Evolutionary conservation across 30 jellyfish, hydroid and myxozoan species (phyloP).

Genomic region (Pseudorhiza aurosa): DNA sequence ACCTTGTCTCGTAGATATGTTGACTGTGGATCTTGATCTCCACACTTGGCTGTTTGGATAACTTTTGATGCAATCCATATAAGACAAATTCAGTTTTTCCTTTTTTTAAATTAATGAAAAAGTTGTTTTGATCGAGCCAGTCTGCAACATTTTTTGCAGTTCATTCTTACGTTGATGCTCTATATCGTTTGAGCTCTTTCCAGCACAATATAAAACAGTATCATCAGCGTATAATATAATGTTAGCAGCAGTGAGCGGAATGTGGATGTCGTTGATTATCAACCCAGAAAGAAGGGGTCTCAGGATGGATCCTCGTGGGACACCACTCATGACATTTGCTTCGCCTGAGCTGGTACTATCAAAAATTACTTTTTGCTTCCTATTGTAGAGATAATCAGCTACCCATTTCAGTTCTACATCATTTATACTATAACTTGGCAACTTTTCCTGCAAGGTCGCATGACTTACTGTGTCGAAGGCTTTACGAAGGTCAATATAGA

Average conservation of each 20-base stretch:
- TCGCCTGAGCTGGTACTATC: conserved; percentile 28
- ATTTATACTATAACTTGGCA: conserved; percentile 35
- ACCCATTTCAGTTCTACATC: conserved; percentile 39
- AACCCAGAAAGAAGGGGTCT: conserved; percentile 47
- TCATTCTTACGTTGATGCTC: conserved; percentile 1
- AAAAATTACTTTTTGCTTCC: conserved; percentile 35
- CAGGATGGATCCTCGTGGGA: conserved; percentile 26
- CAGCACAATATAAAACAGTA: conserved; percentile 39
- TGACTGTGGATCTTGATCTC: no score
- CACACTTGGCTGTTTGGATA: no score
- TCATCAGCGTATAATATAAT: conserved; percentile 7
- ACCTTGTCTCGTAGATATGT: no score
- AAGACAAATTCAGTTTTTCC: no score
- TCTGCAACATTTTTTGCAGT: conserved; percentile 32
- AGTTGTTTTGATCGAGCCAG: no score
- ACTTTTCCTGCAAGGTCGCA: conserved; percentile 43
- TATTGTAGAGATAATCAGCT: conserved; percentile 42
- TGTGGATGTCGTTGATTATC: conserved; percentile 19
- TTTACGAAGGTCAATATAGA: conserved; percentile 58
- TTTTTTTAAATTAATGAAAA: no score
- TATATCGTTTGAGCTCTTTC: not conserved
- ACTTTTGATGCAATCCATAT: no score
- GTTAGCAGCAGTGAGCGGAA: conserved; percentile 58
- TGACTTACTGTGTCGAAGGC: conserved; percentile 57
- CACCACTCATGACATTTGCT: conserved; percentile 28